Base-by-base conservation (phyloP, 2,113 vertebrate genomes). In the Rhipidura dahli region DNA sequence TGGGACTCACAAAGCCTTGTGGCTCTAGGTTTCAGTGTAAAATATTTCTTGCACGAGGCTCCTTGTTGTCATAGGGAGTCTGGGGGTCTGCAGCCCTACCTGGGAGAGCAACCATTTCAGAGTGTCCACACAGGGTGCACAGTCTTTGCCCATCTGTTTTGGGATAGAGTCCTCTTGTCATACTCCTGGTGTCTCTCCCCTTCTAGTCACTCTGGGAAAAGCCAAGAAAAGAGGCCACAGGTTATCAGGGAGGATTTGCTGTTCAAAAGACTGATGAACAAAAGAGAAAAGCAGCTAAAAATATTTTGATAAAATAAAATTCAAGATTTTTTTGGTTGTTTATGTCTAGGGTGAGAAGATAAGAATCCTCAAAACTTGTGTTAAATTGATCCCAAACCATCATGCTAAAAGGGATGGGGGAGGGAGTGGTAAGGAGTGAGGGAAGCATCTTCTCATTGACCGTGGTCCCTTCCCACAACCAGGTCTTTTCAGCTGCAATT, bases 101-200 rank as follows among this genome's bases (percentile, higher is more conserved):
- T 35, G 57, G 15, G 21, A 88, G 9, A 72, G 30, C 21, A 83
- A 16, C 31, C 1, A 27, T 56, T 80, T 68, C 44, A 47, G 59
- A 10, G 16, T 23, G 28, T 40, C 12, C 42, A 10, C 1, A 6
- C 9, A 49, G 26, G 14, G 3, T 2, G 3, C 2, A 1, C 11
- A 7, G 40, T 39, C 90, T 39, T 59, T 11, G 4, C 8, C 39
- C 26, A 5, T 51, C 27, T 85, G 23, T 69, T 70, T 37, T 33
- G 26, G 35, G 11, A 9, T 22, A 51, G 23, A 78, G 13, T 22
- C 6, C 9, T 81, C 60, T 60, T 50, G 12, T 39, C 28, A 26
- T 28, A 20, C 2, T 87, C 15, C 39, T 5, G 1, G 39, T 59
- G 27, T 50, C 53, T 56, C 14, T 78, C 2, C 5, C 4, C 5